Conservation (phyloP, 30 jellyfish, hydroid and myxozoan genomes). For the Cassiopea xamachana region DNA sequence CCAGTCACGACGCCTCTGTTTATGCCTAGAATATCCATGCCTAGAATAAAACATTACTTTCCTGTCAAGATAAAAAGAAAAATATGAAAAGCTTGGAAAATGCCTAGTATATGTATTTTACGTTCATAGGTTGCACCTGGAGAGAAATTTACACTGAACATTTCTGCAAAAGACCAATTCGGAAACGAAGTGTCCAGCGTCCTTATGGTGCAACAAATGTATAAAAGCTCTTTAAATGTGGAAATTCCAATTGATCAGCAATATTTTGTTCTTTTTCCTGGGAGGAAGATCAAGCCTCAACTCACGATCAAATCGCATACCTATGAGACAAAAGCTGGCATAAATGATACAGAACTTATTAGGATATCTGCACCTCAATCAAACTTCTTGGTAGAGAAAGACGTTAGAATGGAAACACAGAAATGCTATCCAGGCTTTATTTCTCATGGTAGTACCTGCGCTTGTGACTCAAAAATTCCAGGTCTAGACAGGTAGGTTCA, state of each 20-base stretch:
- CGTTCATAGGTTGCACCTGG: conserved; percentile 72
- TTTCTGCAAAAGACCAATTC: conserved; percentile 57
- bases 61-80: no score
- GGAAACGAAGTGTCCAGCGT: conserved; percentile 54
- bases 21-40: no score
- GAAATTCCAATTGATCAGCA: conserved; percentile 29
- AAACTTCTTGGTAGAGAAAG: conserved; percentile 34
- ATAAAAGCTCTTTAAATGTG: background rate
- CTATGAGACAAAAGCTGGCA: conserved; percentile 36
- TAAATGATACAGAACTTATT: conserved; percentile 20
- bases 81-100: background rate
- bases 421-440: conserved; percentile 73
- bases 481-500: conserved; percentile 51
- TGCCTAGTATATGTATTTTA: background rate
- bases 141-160: conserved; percentile 47
- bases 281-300: background rate
- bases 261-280: conserved; percentile 29
- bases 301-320: conserved; percentile 36
- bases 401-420: conserved; percentile 40
- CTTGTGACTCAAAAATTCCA: conserved; percentile 31
- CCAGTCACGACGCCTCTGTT: no score
- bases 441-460: conserved; percentile 39
- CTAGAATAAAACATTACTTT: no score
- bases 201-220: conserved; percentile 39
- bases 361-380: conserved; percentile 66